Conservation (phyloP, 2,113 vertebrate genomes). For the Nymphicus hollandicus region DNA sequence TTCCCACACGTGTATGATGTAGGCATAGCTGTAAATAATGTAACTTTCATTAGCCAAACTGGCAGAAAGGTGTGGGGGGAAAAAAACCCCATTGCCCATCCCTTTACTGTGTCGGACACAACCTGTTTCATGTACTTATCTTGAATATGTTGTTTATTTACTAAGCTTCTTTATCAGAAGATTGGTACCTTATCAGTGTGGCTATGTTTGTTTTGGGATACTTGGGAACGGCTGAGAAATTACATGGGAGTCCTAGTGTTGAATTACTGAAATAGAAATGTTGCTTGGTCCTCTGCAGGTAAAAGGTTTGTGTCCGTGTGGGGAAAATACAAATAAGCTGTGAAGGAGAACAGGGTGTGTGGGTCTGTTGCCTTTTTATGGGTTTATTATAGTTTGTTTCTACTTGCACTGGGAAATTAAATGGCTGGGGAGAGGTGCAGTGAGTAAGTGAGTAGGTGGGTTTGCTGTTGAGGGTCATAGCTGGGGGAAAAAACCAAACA, state of each 20-base stretch:
- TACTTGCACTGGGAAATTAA: neutral
- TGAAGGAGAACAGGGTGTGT: neutral
- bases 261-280: neutral
- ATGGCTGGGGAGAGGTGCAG: accelerated
- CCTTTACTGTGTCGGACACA: neutral
- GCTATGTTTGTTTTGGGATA: neutral
- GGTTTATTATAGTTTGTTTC: neutral
- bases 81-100: neutral
- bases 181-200: neutral
- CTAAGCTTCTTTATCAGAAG: neutral
- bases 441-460: neutral
- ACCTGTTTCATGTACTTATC: neutral
- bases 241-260: neutral
- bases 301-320: neutral
- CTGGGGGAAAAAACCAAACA: neutral
- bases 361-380: neutral
- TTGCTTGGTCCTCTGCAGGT: neutral
- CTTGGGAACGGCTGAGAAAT: neutral
- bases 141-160: neutral
- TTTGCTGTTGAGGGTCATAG: neutral
- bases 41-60: neutral
- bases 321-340: neutral
- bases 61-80: neutral
- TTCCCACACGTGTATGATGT: accelerated
- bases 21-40: neutral